Base-by-base conservation (phyloP, 1,140 invertebrate genomes). In the Olivierus martensii region DNA sequence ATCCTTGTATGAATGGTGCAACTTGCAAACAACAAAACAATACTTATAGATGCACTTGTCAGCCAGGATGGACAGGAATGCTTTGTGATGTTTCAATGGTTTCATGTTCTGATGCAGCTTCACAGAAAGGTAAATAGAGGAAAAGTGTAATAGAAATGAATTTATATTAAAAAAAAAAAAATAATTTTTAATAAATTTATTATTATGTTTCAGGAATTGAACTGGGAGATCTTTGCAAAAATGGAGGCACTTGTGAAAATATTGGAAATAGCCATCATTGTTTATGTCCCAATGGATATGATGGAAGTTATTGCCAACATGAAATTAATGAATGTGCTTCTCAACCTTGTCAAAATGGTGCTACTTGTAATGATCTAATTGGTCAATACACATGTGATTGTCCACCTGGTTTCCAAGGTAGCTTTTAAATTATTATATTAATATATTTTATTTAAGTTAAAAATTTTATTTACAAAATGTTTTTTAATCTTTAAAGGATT, bases 1-100 rank as follows among this genome's bases (percentile, higher is more conserved):
- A 48, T 60, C 89, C 89, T 3, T 94, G 90, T 61, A 67, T 85
- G 46, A 93, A 93, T 62, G 84, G 84, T 38, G 90, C 84, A 7
- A 78, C 78, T 14, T 96, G 92, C 61, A 76, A 59, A 6, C 87
- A 91, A 64, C 72, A 75, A 3, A 81, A 83, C 18, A 87, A 88
- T 38, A 55, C 81, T 47, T 95, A 88, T 62, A 79, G 79, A 15
- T 96, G 93, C 65, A 76, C 79, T 10, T 96, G 92, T 67, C 79
- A 79, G 0, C 77, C 81, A 0, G 90, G 90, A 0, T 95, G 89
- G 90, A 94, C 89, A 1, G 91, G 92, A 4, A 84, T 86, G 61
- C 76, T 90, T 0, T 95, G 91, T 65, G 91, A 95, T 64, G 87
- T 95, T 0, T 84, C 88, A 62, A 92, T 87, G 81, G 88, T 93